A percentile compares a stretch with the other conserved stretches of the same genome.
Conservation (phyloP, 2,888 invertebrate genomes). For the Neoaliturus tenellus region DNA sequence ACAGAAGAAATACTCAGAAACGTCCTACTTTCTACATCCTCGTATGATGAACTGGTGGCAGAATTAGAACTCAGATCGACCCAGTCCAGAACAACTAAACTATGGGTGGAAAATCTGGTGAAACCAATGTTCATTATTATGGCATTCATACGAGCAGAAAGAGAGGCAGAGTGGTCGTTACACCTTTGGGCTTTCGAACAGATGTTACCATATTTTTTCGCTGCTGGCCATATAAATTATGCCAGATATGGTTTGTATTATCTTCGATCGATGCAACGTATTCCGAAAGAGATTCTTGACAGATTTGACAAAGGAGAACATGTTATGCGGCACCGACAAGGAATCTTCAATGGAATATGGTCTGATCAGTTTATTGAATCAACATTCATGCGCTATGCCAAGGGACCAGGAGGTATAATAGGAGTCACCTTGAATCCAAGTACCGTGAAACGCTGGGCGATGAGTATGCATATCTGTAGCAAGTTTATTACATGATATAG, state of each 20-base stretch:
- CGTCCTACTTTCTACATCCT: too few species aligned
- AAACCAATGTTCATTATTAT: background rate
- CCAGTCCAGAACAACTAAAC: background rate
- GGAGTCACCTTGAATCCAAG: slow-evolving; percentile 15
- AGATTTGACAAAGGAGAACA: slow-evolving; percentile 5
- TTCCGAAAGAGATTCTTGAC: background rate
- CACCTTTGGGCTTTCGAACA: background rate
- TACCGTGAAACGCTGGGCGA: slow-evolving; percentile 1
- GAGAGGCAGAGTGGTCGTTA: slow-evolving; percentile 3
- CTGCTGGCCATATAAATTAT: slow-evolving; percentile 5
- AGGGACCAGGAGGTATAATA: background rate
- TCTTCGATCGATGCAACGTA: background rate
- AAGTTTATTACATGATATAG: too few species aligned
- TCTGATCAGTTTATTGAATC: slow-evolving; percentile 25
- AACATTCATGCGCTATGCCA: slow-evolving; percentile 4
- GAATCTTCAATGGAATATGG: slow-evolving; percentile 21
- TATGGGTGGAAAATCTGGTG: background rate
- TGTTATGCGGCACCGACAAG: background rate
- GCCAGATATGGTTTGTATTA: slow-evolving; percentile 6
- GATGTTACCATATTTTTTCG: slow-evolving; percentile 21
- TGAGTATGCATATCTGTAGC: background rate
- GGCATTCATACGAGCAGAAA: background rate
- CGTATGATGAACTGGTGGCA: background rate
- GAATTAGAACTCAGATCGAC: background rate
- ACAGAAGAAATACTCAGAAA: slow-evolving; percentile 19